Conservation (phyloP, 2,888 invertebrate genomes). For the Pomacea canaliculata region DNA sequence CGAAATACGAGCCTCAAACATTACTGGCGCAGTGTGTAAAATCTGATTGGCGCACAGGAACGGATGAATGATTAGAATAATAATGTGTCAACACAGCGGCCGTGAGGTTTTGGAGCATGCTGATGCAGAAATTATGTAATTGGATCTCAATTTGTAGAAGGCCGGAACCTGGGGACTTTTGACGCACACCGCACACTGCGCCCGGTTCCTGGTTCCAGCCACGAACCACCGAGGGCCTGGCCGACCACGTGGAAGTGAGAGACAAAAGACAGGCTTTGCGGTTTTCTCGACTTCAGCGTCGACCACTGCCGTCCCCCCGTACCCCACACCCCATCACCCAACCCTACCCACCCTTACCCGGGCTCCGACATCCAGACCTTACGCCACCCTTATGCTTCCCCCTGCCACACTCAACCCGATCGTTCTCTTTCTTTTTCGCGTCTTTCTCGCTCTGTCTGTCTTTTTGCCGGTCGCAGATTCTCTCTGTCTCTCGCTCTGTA, state of each 20-base stretch:
- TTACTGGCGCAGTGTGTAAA: background rate
- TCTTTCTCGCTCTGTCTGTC: too few species aligned
- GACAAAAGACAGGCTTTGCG: too few species aligned
- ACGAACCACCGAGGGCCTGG: background rate
- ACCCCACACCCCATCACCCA: background rate
- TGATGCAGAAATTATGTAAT: constrained; percentile 34
- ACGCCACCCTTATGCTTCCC: background rate
- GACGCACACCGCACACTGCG: background rate
- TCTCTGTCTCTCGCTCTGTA: too few species aligned
- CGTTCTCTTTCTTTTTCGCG: background rate
- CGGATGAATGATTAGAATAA: background rate
- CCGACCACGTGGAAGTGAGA: too few species aligned
- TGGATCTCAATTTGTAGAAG: constrained; percentile 30
- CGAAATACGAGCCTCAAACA: constrained; percentile 6
- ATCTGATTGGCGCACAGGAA: background rate
- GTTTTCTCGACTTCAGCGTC: too few species aligned
- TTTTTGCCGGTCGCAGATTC: too few species aligned
- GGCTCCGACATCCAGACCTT: too few species aligned
- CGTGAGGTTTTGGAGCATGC: constrained; percentile 11
- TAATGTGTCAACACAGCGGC: constrained; percentile 20
- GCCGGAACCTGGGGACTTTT: background rate
- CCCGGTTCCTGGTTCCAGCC: background rate
- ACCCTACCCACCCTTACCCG: background rate
- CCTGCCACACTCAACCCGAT: background rate
- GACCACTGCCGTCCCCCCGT: background rate